These are phyloP conservation scores for Glaucomys volans DNA, from an alignment of 2,113 vertebrate genomes.

Conservation along the genomic window DNA sequence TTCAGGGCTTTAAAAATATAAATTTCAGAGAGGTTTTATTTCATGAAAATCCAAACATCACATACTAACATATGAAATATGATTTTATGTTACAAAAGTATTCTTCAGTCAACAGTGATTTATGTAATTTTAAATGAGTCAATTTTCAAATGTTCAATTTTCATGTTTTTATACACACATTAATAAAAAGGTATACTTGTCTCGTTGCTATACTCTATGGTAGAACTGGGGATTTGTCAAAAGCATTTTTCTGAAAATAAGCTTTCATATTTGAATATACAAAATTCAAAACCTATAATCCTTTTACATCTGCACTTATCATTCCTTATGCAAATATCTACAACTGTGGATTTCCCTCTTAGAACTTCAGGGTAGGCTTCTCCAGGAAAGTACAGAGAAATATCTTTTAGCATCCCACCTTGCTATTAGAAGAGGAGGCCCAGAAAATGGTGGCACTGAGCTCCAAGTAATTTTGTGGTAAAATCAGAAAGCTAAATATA, in stretches of 20 bases:
- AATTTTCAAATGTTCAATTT: background rate
- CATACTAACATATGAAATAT: background rate
- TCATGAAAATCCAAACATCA: background rate
- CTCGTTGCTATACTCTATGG: background rate
- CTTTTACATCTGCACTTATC: constrained; percentile 1
- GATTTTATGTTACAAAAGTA: constrained; percentile 17
- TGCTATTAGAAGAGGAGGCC: background rate
- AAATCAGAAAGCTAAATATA: background rate
- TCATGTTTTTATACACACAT: background rate
- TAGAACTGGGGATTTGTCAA: background rate
- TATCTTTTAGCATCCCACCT: background rate
- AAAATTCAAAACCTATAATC: background rate
- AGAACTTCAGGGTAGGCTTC: background rate
- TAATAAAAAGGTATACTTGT: background rate
- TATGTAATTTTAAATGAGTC: background rate
- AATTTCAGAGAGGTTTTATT: background rate
- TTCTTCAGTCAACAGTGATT: background rate
- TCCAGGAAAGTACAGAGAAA: background rate
- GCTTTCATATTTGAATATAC: background rate
- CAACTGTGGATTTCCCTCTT: background rate
- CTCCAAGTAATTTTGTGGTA: constrained; percentile 12
- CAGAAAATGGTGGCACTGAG: background rate
- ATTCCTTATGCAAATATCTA: background rate
- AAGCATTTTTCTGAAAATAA: background rate
- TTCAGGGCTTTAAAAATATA: background rate